A percentile compares a stretch with the other conserved stretches of the same genome.
Conservation (phyloP, 1,140 invertebrate species). For the Pseudobourletiella spinata region DNA sequence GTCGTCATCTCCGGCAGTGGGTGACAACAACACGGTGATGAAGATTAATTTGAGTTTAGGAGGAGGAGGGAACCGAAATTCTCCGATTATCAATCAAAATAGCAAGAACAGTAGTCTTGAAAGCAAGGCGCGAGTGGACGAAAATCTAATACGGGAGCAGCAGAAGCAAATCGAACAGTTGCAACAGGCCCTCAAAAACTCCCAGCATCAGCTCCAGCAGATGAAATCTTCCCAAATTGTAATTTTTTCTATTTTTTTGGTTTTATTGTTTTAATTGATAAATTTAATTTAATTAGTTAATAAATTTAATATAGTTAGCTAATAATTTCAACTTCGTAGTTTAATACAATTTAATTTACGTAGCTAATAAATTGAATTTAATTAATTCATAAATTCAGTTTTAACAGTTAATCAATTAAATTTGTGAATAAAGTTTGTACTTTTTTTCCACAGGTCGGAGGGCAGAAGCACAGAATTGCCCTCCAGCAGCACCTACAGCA, state of each 20-base stretch:
- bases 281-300: too few species aligned
- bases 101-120: neutral
- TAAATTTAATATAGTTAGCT: too few species aligned
- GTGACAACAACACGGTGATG: neutral
- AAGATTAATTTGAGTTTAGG: neutral
- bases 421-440: too few species aligned
- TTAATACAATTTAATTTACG: too few species aligned
- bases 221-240: constrained; percentile 31
- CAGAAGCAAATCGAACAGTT: constrained; percentile 78
- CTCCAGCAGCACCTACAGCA: constrained; percentile 61
- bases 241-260: constrained; percentile 2
- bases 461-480: constrained; percentile 45
- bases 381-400: too few species aligned
- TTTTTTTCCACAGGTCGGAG: constrained; percentile 14
- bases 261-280: too few species aligned
- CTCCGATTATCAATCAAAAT: neutral
- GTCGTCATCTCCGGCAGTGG: neutral
- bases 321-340: too few species aligned
- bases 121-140: neutral
- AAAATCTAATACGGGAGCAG: constrained; percentile 58
- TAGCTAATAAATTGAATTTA: too few species aligned
- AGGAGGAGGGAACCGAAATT: neutral
- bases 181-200: constrained; percentile 67
- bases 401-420: too few species aligned
- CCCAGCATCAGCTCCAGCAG: constrained; percentile 58